A percentile compares a stretch with the other conserved stretches of the same genome.
phyloP scores from a whole-genome alignment of 1,140 invertebrate species.

The Euglossa dilemma region DNA sequence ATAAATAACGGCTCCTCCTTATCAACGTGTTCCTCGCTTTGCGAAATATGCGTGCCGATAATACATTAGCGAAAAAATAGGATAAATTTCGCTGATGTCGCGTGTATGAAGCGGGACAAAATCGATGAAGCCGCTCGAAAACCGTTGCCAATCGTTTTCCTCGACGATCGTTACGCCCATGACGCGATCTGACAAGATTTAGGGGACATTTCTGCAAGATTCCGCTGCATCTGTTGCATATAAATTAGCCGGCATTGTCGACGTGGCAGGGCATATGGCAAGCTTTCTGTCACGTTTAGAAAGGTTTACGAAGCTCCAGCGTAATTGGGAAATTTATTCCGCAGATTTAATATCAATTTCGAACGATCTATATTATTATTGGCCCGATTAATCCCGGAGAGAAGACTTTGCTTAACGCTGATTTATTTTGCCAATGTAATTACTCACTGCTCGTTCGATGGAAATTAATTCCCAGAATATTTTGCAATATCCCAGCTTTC shows the following conservation, averaged over 20 bases:
- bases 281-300: neutral
- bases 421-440: neutral
- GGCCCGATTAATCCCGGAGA: neutral
- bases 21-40: neutral
- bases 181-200: conserved; percentile 1
- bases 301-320: neutral
- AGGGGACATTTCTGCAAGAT: neutral
- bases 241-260: neutral
- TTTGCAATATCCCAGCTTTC: neutral
- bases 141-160: neutral
- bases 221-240: neutral
- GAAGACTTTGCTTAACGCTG: neutral
- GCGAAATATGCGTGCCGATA: conserved; percentile 15
- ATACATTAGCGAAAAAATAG: neutral
- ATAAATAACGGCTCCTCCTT: conserved; percentile 19
- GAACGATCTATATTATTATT: neutral
- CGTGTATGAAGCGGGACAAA: neutral
- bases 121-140: neutral
- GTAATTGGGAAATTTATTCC: neutral
- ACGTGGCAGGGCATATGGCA: neutral
- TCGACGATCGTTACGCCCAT: neutral
- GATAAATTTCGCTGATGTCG: conserved; percentile 1
- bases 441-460: neutral
- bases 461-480: neutral
- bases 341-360: neutral